Base-by-base conservation (phyloP, 2,797 vertebrate genomes). In the Tadarida brasiliensis region DNA sequence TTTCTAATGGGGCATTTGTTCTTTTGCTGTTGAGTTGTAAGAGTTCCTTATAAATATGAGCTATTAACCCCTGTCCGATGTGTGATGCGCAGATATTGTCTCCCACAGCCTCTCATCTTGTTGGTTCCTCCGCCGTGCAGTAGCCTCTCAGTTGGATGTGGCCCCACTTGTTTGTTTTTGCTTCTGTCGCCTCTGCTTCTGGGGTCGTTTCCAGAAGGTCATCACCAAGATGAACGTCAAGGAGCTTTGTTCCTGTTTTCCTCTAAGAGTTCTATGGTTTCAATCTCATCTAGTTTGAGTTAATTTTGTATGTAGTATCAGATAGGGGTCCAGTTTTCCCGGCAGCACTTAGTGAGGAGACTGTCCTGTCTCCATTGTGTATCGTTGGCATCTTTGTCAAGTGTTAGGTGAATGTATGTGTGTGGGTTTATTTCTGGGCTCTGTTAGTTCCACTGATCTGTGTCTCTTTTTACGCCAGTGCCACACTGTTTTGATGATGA, bases 51-150 rank as follows among this genome's bases (percentile, higher is more conserved):
- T 17, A 0, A 28, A 7, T 0, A 16, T 12, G 1, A 8, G n/a
- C 26, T 20, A 0, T n/a, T 8, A 15, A 5, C 15, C 33, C 20
- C 19, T 67, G 0, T 2, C 0, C 1, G 12, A 7, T 2, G 1
- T 0, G 1, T 11, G 19, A 11, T 35, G 10, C 2, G 7, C 35
- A 30, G 3, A 10, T 26, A 5, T 24, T 19, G 14, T 4, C 17
- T 30, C 26, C 57, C 3, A 12, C 1, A 0, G 11, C 59, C 47
- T 44, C 22, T 16, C 24, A 0, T 65, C 26, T 20, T 30, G 28
- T 5, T 12, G 30, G 35, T 30, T 14, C 24, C 7, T 5, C 12
- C 16, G 30, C 30, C 12, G 12, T 1, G 57, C 19, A 39, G 49
- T 7, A 35, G 35, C 11, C 8, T 16, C 57, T 3, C 1, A 1